Base-by-base conservation (phyloP, 2,113 vertebrate species). In the Passerina amoena region DNA sequence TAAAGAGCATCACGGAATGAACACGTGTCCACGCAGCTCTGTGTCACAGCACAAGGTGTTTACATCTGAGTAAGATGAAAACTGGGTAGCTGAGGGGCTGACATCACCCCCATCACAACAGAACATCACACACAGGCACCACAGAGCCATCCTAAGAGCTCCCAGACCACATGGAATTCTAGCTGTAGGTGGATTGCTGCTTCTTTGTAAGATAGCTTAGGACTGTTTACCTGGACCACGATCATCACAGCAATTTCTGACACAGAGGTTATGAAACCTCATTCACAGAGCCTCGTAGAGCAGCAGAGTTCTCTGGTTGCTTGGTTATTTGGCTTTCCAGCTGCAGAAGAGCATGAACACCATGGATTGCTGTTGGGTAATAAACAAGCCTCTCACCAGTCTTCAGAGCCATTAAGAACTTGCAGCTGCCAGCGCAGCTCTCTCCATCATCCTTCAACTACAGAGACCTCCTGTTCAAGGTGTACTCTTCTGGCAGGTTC, bases 111-210 rank as follows among this genome's bases (percentile, higher is more conserved):
- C 37, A 14, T 23, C 42, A 30, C 64, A 63, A 76, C 12, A 70
- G 19, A 45, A 18, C 47, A 38, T 20, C 38, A 15, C 0, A 0
- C 23, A 56, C 2, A 5, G 40, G 59, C 35, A 30, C 48, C 5
- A 3, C 2, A 35, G 72, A 65, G 14, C 48, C 31, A 60, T 13
- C 30, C 11, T 5, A 40, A 23, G 35, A 51, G 21, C 54, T 70
- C 27, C 3, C 24, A 50, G 17, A n/a, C 42, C 42, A 35, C 4
- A 7, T 1, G 10, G 48, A 7, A 10, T 31, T 72, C 33, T 25
- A 63, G 42, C 33, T 4, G 1, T 2, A 65, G 38, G 8, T 30
- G 18, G 31, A 33, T n/a, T 33, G 27, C 2, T 86, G 2, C 30
- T 53, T 68, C 71, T 73, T 57, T 40, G 2, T 14, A 18, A 68